phyloP scores from a whole-genome alignment of 2,888 invertebrate genomes.

The Crematogaster levior region DNA sequence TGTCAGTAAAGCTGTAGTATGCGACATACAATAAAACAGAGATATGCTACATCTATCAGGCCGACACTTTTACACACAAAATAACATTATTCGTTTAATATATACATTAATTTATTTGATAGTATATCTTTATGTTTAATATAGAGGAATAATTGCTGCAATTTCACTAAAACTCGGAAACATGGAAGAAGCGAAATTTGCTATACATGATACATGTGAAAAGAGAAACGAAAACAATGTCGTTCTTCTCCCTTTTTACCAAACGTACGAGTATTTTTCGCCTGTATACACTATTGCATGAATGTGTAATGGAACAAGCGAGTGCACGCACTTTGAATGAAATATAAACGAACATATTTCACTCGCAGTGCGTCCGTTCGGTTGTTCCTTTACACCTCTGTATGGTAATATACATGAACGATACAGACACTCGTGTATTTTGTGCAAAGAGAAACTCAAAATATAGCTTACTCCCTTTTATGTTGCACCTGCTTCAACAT shows the following conservation, averaged over 20 bases:
- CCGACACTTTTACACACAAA: neutral
- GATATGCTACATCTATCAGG: neutral
- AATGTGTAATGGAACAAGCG: conserved; percentile 54
- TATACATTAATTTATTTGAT: neutral
- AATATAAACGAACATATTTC: conserved; percentile 56
- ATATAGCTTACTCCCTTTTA: conserved; percentile 27
- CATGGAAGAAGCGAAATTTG: neutral
- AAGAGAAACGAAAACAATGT: conserved; percentile 31
- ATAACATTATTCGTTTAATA: neutral
- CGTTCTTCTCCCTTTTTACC: conserved; percentile 24
- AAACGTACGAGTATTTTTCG: conserved; percentile 31
- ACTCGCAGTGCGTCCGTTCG: conserved; percentile 47
- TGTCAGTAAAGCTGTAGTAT: conserved; percentile 5
- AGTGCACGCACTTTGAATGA: conserved; percentile 49
- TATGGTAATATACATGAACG: conserved; percentile 24
- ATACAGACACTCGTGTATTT: conserved; percentile 35
- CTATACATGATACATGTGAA: conserved; percentile 8
- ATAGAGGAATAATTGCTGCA: neutral
- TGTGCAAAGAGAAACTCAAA: conserved; percentile 34
- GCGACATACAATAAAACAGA: neutral
- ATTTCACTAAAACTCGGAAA: conserved; percentile 21
- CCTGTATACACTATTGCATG: conserved; percentile 32
- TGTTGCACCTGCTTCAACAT: conserved; percentile 25
- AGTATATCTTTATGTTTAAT: neutral
- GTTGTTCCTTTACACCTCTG: conserved; percentile 48